Conservation (phyloP, 2,888 invertebrate genomes). For the Heteromyza rotundicornis region DNA sequence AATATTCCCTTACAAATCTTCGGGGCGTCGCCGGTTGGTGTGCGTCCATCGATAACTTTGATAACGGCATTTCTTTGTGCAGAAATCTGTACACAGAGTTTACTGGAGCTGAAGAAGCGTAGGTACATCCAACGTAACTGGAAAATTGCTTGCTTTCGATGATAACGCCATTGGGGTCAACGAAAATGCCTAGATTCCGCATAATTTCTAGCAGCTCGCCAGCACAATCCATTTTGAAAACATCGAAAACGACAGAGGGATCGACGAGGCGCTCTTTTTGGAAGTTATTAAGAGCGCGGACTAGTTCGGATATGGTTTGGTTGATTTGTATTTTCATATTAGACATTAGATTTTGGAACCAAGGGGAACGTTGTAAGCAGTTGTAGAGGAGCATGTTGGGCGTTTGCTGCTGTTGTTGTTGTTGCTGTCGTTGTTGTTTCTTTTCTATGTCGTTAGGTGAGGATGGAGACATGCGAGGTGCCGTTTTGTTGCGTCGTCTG, state of each 20-base stretch:
- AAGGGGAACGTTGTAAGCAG: constrained; percentile 39
- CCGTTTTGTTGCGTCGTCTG: too few species aligned
- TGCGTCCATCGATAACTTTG: too few species aligned
- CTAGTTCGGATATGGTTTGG: constrained; percentile 41
- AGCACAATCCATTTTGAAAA: constrained; percentile 44
- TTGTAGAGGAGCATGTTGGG: constrained; percentile 38
- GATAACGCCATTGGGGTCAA: constrained; percentile 40
- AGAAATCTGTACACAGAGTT: too few species aligned
- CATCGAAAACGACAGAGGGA: constrained; percentile 37
- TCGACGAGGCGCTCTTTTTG: constrained; percentile 36
- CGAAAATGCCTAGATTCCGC: constrained; percentile 41
- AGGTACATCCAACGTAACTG: too few species aligned
- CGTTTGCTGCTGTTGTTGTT: constrained; percentile 25
- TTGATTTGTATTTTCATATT: constrained; percentile 46
- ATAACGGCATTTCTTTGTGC: too few species aligned
- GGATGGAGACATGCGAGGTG: too few species aligned
- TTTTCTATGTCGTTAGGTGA: too few species aligned
- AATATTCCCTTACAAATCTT: too few species aligned
- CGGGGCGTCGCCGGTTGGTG: too few species aligned
- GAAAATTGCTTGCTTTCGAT: constrained; percentile 32
- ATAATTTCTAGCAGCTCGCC: constrained; percentile 42
- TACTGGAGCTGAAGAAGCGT: too few species aligned
- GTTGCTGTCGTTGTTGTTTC: neutral
- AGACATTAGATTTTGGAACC: constrained; percentile 43
- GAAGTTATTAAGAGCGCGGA: constrained; percentile 40